Evolutionary conservation across 1,140 invertebrate species (phyloP), one percentile per base, ranked within the genome.

Genomic region (Elysia chlorotica): DNA sequence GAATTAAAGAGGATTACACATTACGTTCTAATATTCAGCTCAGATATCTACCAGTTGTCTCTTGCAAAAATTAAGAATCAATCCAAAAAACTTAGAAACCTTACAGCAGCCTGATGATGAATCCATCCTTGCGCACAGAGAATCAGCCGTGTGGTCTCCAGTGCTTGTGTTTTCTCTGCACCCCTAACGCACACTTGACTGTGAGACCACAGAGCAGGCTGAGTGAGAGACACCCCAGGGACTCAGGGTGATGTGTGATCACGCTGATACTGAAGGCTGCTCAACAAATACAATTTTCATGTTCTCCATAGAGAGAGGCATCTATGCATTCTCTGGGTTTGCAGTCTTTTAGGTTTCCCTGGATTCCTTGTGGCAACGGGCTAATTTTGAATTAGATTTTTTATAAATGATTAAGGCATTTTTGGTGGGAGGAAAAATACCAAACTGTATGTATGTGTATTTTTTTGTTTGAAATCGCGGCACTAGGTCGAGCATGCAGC

Each of bases 41-140:
- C 41, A 48, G 10, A 48, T 48, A 48, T n/a, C 41, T 48, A n/a
- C 10, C n/a, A 14, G 41, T 10, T 48, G 41, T 10, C 30, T 14
- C 10, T 48, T n/a, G 10, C 41, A 14, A 48, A 14, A 48, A 48
- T 48, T 48, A 10, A 48, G n/a, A 48, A 14, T 10, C 10, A n/a
- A 48, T 14, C 28, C 56, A 10, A 10, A 17, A 25, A 10, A 59
- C 25, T 17, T 6, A 19, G 10, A 59, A 59, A 25, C 28, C 28
- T 10, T 21, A 10, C 19, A 66, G 5, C 5, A 41, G 35, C 48
- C 65, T 54, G n/a, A 30, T 74, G 73, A 74, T 70, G 73, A 74
- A 17, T 31, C 56, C 41, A 74, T 74, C 73, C 73, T 74, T 74
- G 73, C 73, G 73, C 73, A 48, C 73, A 28, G 23, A n/a, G n/a